phyloP scores from a whole-genome alignment of 2,888 invertebrate species.

The Kuschelorhynchus macadamiae region DNA sequence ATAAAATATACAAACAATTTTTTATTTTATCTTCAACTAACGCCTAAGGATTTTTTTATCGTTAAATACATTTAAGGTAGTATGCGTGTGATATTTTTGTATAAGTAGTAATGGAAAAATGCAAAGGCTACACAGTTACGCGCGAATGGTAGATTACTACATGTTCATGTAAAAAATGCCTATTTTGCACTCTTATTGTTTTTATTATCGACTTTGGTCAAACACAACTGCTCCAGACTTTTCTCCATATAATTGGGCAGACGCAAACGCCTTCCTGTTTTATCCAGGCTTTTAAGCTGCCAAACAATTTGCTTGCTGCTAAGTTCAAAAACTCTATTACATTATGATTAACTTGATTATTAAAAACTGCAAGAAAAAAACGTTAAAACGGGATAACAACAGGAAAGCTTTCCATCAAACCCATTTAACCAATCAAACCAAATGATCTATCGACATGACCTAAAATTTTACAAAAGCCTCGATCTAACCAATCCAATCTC shows the following conservation, averaged over 20 bases:
- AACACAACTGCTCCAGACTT: not conserved
- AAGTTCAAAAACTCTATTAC: no score
- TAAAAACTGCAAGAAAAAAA: no score
- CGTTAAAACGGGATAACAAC: not conserved
- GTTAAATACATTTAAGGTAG: conserved; percentile 21
- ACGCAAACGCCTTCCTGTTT: not conserved
- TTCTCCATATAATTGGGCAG: not conserved
- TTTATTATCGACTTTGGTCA: conserved; percentile 43
- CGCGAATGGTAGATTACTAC: conserved; percentile 16
- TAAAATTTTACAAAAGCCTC: not conserved
- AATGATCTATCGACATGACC: not conserved
- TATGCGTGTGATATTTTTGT: conserved; percentile 31
- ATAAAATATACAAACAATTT: conserved; percentile 53
- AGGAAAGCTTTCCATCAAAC: conserved; percentile 1
- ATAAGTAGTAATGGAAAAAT: conserved; percentile 41
- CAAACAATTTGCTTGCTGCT: no score
- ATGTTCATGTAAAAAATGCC: conserved; percentile 24
- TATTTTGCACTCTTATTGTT: conserved; percentile 23
- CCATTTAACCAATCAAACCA: conserved; percentile 1
- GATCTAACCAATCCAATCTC: conserved; percentile 2
- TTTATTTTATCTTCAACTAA: conserved; percentile 29
- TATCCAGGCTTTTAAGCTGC: not conserved
- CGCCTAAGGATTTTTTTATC: conserved; percentile 21
- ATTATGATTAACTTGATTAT: no score
- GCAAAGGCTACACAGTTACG: conserved; percentile 35